Percentiles rank a stretch among this genome's conserved stretches.
Conservation (phyloP, 2,113 vertebrate genomes). For the Baryphthengus martii region DNA sequence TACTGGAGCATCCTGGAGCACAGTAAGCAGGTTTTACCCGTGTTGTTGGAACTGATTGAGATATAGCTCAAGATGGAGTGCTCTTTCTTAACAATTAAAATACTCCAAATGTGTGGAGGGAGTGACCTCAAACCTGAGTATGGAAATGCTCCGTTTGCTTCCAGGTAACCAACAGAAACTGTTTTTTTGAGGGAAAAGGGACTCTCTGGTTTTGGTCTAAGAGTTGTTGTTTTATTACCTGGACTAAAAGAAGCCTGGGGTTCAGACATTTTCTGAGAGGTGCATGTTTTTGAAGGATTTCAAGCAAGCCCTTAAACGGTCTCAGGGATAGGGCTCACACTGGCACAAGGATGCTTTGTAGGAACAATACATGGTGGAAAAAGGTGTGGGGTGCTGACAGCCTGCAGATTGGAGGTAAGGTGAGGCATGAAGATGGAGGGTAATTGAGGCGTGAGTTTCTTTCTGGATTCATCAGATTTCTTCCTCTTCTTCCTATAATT, state of each 20-base stretch:
- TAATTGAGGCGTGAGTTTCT: not conserved
- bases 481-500: not conserved
- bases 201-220: not conserved
- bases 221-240: not conserved
- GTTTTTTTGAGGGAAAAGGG: fast-evolving
- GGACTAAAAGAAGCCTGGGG: not conserved
- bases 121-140: not conserved
- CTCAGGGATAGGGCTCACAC: not conserved
- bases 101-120: not conserved
- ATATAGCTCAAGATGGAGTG: not conserved
- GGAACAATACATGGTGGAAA: not conserved
- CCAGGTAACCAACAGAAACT: not conserved
- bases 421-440: not conserved
- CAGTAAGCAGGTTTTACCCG: not conserved
- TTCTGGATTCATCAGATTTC: not conserved
- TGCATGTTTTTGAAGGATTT: not conserved
- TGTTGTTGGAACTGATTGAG: not conserved
- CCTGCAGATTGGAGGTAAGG: not conserved
- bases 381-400: not conserved
- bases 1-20: not conserved
- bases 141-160: not conserved
- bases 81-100: not conserved
- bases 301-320: not conserved
- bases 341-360: not conserved
- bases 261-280: not conserved